These are phyloP conservation scores for Nixonia krombeini DNA, from an alignment of 1,140 invertebrate genomes.

Conservation along the genomic window DNA sequence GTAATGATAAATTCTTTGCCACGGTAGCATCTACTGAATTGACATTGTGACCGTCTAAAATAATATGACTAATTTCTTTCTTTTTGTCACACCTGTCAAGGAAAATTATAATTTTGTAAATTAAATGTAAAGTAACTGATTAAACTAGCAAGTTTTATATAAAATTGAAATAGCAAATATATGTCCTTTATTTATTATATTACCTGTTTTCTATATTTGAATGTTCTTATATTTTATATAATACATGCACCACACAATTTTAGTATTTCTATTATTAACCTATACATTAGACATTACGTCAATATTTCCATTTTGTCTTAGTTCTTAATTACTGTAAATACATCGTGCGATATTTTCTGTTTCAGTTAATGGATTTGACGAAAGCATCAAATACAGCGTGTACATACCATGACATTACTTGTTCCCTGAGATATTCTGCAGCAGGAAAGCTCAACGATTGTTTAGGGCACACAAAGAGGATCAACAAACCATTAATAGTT, in stretches of 20 bases:
- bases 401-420: conserved; percentile 67
- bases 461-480: conserved; percentile 74
- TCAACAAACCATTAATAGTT: conserved; percentile 55
- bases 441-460: conserved; percentile 78
- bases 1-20: conserved; percentile 69
- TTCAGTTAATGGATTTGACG: conserved; percentile 15
- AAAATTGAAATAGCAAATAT: not conserved
- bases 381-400: conserved; percentile 16
- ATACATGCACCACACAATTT: too few species aligned
- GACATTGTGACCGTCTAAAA: conserved; percentile 77
- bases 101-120: conserved; percentile 21
- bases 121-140: too few species aligned
- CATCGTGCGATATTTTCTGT: not conserved
- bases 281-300: too few species aligned
- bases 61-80: conserved; percentile 62
- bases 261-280: too few species aligned
- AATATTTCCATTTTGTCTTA: too few species aligned
- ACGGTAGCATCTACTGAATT: conserved; percentile 76
- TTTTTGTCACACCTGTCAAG: conserved; percentile 59
- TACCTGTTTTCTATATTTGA: too few species aligned
- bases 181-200: too few species aligned
- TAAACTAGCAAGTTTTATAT: not conserved
- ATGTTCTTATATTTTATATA: too few species aligned
- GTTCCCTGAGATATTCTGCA: conserved; percentile 76
- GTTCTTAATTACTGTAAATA: too few species aligned